Conservation (phyloP, 1,140 invertebrate species). For the Euwallacea similis region DNA sequence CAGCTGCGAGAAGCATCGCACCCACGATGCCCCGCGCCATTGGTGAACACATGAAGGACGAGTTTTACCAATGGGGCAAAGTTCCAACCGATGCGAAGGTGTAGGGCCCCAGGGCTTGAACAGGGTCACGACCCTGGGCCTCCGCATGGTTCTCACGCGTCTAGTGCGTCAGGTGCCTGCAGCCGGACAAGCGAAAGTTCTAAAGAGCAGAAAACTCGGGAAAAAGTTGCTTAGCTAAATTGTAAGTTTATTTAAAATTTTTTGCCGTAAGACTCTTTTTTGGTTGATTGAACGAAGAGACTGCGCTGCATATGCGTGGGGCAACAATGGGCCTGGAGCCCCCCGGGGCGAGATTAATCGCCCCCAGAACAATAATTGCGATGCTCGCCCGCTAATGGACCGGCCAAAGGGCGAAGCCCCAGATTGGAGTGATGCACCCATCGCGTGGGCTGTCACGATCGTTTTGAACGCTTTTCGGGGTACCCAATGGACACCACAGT, state of each 20-base stretch:
- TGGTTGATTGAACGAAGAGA: background rate
- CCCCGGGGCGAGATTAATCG: conserved; percentile 24
- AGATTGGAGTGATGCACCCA: conserved; percentile 24
- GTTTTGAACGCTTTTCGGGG: background rate
- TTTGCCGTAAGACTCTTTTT: no score
- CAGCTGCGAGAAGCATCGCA: conserved; percentile 2
- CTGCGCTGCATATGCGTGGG: conserved; percentile 7
- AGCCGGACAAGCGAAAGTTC: background rate
- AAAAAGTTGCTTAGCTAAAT: no score
- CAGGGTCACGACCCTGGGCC: background rate
- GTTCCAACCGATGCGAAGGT: background rate
- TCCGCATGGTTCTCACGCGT: background rate
- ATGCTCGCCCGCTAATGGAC: conserved; percentile 24
- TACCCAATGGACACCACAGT: no score
- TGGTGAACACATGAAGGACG: background rate
- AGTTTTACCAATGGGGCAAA: background rate
- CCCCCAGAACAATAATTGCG: conserved; percentile 20
- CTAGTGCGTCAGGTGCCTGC: background rate
- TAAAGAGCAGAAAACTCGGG: background rate
- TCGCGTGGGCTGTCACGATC: conserved; percentile 21
- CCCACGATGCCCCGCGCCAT: background rate
- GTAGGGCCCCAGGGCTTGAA: background rate
- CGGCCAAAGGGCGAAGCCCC: conserved; percentile 19
- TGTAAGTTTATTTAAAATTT: no score
- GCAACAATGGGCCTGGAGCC: conserved; percentile 16